These are phyloP conservation scores for Cyphomyrus discorhynchus DNA, from an alignment of 2,113 vertebrate genomes.

Conservation along the genomic window DNA sequence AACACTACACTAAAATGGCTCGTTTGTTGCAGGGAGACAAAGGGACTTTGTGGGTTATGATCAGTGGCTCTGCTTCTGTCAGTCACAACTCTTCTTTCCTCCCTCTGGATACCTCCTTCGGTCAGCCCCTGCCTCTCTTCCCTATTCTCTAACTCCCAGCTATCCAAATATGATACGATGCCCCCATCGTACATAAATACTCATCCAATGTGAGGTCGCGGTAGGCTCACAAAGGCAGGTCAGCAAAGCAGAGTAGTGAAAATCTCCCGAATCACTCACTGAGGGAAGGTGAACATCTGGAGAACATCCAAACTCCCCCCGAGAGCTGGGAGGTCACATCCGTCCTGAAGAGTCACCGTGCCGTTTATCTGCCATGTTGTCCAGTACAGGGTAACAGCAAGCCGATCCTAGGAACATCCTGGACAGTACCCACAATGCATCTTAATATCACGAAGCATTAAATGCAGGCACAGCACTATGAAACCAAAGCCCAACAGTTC, in stretches of 20 bases:
- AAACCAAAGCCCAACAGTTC: background rate
- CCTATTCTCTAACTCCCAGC: background rate
- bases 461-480: background rate
- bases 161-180: background rate
- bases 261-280: background rate
- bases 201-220: background rate
- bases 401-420: background rate
- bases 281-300: background rate
- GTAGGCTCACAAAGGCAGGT: background rate
- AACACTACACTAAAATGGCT: background rate
- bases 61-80: background rate
- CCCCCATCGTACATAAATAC: background rate
- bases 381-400: background rate
- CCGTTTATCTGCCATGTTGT: background rate
- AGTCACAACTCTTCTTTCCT: background rate
- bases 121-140: background rate
- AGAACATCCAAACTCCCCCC: background rate
- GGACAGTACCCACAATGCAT: background rate
- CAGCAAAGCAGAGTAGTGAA: background rate
- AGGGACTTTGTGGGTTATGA: background rate
- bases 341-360: background rate
- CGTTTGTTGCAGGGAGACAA: background rate
- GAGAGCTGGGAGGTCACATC: background rate
- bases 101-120: background rate
- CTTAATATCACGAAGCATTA: background rate